A percentile compares a stretch with the other conserved stretches of the same genome.
Evolutionary conservation across 2,113 vertebrate species (phyloP).

Genomic region (Nerophis ophidion): DNA sequence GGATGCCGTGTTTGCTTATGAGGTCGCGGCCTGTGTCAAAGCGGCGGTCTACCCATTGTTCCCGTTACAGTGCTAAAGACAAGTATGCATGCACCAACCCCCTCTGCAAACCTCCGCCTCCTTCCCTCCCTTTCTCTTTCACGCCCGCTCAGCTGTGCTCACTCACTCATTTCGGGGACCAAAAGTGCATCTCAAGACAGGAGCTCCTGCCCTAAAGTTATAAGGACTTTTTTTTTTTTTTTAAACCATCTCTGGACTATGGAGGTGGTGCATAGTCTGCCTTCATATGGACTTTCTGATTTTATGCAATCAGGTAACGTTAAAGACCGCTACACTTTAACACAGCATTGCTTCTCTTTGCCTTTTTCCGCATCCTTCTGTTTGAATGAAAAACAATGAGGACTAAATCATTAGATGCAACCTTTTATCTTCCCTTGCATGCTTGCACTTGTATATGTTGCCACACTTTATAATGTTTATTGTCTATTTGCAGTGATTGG

Average conservation of each 20-base stretch:
- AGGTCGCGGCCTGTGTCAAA: constrained; percentile 47
- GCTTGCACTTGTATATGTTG: constrained; percentile 48
- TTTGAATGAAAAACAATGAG: constrained; percentile 56
- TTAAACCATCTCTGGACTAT: constrained; percentile 29
- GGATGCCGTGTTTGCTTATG: constrained; percentile 45
- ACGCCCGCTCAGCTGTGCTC: constrained; percentile 67
- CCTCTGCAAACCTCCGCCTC: constrained; percentile 55
- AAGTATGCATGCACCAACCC: constrained; percentile 54
- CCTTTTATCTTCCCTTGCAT: constrained; percentile 61
- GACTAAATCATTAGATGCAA: constrained; percentile 62
- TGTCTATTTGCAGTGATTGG: no score
- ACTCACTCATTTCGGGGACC: constrained; percentile 59
- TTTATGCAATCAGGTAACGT: constrained; percentile 64
- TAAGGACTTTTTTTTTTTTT: constrained; percentile 18
- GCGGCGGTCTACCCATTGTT: constrained; percentile 69
- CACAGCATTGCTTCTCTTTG: not conserved
- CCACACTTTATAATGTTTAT: constrained; percentile 39
- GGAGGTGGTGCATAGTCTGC: constrained; percentile 61
- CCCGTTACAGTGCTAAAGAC: constrained; percentile 53
- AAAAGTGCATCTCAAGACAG: constrained; percentile 43
- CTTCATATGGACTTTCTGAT: constrained; percentile 58
- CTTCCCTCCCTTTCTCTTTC: constrained; percentile 57
- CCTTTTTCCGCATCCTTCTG: constrained; percentile 36
- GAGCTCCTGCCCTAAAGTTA: constrained; percentile 40
- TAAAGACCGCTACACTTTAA: not conserved